Percentiles rank a stretch among this genome's conserved stretches.
These are phyloP conservation scores for Sebastes taczanowskii DNA, from an alignment of 2,797 vertebrate genomes.

Conservation along the genomic window DNA sequence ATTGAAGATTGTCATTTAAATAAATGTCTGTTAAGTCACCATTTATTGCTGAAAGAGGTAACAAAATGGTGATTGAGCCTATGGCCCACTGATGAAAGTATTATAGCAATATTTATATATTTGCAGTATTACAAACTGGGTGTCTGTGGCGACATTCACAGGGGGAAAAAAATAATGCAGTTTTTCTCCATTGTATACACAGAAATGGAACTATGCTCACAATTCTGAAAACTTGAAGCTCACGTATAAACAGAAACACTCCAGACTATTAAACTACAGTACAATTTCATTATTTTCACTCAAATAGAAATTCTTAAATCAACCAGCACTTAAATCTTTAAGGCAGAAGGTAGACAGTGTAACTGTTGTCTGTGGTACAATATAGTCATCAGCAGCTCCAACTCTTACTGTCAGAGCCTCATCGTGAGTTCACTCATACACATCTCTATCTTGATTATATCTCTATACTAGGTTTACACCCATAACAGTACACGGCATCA, in stretches of 20 bases:
- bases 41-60: too few relatives aligned
- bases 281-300: too few relatives aligned
- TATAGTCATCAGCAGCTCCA: not conserved
- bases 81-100: not conserved
- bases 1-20: not conserved
- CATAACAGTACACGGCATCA: not conserved
- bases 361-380: not conserved
- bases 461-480: not conserved
- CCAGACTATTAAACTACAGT: accelerated
- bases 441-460: not conserved
- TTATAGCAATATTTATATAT: not conserved
- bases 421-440: not conserved
- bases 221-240: not conserved
- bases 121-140: not conserved
- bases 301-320: not conserved
- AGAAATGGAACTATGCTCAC: not conserved
- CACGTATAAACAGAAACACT: not conserved
- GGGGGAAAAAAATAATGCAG: too few relatives aligned
- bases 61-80: not conserved
- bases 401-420: not conserved
- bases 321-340: not conserved
- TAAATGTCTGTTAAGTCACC: not conserved
- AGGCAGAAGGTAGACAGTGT: not conserved
- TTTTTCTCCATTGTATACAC: not conserved
- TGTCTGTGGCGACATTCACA: too few relatives aligned